Base-by-base conservation (phyloP, 37 sponge, comb jelly and placozoan genomes). In the Corticium candelabrum region DNA sequence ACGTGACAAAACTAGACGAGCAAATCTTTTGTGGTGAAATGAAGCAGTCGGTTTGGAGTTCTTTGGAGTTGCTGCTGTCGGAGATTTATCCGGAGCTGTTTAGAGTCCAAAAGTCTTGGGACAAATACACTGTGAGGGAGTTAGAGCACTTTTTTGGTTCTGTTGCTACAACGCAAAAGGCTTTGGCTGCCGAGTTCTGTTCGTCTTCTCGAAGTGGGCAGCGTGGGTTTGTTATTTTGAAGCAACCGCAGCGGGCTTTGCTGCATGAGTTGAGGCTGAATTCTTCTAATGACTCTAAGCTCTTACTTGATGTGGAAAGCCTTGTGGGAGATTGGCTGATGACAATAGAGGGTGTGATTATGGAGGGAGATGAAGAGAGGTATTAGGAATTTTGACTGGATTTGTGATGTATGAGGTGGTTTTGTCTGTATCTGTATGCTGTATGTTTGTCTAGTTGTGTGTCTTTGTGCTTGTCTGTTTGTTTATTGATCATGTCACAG, bases 361-460 rank as follows among this genome's bases (percentile, higher is more conserved):
- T 87, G 35, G 88, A 91, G 0, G 82, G 85, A 1, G 83, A 82
- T 39, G 90, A 95, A 75, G 96, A 95, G 29, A 95, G 93, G 96
- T 91, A n/a, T n/a, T n/a, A n/a, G n/a, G n/a, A n/a, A n/a, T n/a
- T n/a, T n/a, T n/a, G n/a, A n/a, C n/a, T n/a, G n/a, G n/a, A n/a
- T n/a, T n/a, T n/a, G n/a, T n/a, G n/a, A n/a, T n/a, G n/a, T n/a
- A n/a, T n/a, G n/a, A n/a, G n/a, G n/a, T n/a, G n/a, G n/a, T n/a
- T n/a, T n/a, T n/a, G n/a, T n/a, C n/a, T n/a, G n/a, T n/a, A n/a
- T n/a, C n/a, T n/a, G n/a, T n/a, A n/a, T n/a, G n/a, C n/a, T n/a
- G n/a, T n/a, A n/a, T n/a, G n/a, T n/a, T n/a, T n/a, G n/a, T n/a
- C n/a, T n/a, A n/a, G n/a, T n/a, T n/a, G n/a, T n/a, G n/a, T n/a